These are phyloP conservation scores for Ryuthela nishihirai DNA, from an alignment of 2,888 invertebrate genomes.

Conservation along the genomic window DNA sequence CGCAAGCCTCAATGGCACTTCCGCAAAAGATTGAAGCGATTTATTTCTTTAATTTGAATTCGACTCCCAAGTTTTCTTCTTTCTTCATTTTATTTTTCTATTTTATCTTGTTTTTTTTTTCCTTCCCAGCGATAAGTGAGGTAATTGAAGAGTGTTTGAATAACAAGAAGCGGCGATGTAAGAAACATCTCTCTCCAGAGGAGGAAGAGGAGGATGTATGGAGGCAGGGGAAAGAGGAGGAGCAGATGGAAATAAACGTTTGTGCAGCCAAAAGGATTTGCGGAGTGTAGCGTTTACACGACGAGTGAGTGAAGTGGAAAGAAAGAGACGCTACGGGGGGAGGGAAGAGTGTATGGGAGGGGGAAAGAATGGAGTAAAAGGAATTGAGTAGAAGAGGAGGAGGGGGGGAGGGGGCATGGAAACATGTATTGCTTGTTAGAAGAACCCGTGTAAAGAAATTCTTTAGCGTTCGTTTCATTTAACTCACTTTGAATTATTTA, in stretches of 20 bases:
- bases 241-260: too few relatives aligned
- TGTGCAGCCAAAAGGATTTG: too few relatives aligned
- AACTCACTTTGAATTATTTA: too few relatives aligned
- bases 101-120: neutral
- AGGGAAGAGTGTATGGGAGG: neutral
- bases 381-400: slow-evolving; percentile 1
- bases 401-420: neutral
- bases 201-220: neutral
- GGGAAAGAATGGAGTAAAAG: neutral
- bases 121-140: slow-evolving; percentile 24
- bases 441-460: too few relatives aligned
- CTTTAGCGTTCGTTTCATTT: too few relatives aligned
- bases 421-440: too few relatives aligned
- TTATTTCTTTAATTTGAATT: slow-evolving; percentile 38
- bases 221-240: too few relatives aligned
- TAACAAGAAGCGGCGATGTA: slow-evolving; percentile 28
- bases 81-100: slow-evolving; percentile 6
- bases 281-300: too few relatives aligned
- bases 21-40: slow-evolving; percentile 32
- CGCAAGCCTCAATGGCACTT: slow-evolving; percentile 29
- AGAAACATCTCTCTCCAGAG: too few relatives aligned
- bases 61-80: too few relatives aligned
- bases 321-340: too few relatives aligned
- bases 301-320: too few relatives aligned
- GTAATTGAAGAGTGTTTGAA: slow-evolving; percentile 34